Conservation (phyloP, 2,113 vertebrate genomes). For the Acanthochromis polyacanthus region DNA sequence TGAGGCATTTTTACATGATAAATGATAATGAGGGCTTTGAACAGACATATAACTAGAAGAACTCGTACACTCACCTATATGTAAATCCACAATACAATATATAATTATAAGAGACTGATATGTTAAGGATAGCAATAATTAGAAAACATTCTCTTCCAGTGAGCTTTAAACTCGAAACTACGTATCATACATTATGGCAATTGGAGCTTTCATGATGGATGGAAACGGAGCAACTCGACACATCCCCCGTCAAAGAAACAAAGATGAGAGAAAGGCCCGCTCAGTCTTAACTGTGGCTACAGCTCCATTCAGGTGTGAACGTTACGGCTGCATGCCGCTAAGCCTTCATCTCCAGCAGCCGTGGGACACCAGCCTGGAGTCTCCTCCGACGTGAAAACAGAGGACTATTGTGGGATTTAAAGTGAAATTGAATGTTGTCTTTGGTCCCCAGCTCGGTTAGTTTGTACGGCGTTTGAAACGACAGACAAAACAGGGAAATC, state of each 20-base stretch:
- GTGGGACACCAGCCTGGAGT: slow-evolving; percentile 41
- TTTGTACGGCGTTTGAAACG: slow-evolving; percentile 56
- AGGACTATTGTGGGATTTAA: slow-evolving; percentile 59
- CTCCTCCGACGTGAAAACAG: slow-evolving; percentile 50
- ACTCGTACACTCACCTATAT: background rate
- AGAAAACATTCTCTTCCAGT: background rate
- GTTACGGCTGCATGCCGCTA: slow-evolving; percentile 29
- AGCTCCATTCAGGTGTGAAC: slow-evolving; percentile 47
- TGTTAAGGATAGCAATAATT: background rate
- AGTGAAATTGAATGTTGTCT: slow-evolving; percentile 68
- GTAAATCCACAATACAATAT: background rate
- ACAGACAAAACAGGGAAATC: slow-evolving; percentile 68
- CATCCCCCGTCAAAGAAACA: slow-evolving; percentile 8
- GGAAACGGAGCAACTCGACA: background rate
- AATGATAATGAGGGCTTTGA: slow-evolving; percentile 27
- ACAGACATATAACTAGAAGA: background rate
- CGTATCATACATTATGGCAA: slow-evolving; percentile 8
- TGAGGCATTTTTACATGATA: slow-evolving; percentile 28
- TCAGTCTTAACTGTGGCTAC: slow-evolving; percentile 30
- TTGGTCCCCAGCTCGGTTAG: slow-evolving; percentile 48
- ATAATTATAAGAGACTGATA: slow-evolving; percentile 4
- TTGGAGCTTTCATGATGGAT: slow-evolving; percentile 4
- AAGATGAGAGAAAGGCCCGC: slow-evolving; percentile 35
- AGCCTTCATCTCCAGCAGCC: slow-evolving; percentile 54
- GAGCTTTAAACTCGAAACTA: background rate